Conservation (phyloP, 2,888 invertebrate species). For the Drosophila niveifrons region DNA sequence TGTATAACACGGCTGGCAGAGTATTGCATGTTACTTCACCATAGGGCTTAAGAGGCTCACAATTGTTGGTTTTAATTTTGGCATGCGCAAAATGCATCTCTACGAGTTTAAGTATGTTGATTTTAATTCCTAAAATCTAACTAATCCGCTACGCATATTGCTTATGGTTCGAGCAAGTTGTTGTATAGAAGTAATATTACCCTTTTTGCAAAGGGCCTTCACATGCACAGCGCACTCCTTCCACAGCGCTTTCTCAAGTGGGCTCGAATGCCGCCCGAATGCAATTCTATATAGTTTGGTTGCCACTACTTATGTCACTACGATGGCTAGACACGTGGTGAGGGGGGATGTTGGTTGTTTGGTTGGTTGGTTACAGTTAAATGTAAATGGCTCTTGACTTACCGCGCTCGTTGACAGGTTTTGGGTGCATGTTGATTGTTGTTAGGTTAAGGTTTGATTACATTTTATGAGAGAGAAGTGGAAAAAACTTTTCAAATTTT, state of each 20-base stretch:
- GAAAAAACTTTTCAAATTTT: conserved; percentile 35
- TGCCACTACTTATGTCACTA: conserved; percentile 59
- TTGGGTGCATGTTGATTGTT: conserved; percentile 69
- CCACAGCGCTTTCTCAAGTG: background rate
- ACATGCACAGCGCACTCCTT: conserved; percentile 56
- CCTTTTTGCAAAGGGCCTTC: conserved; percentile 19
- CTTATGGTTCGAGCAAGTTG: conserved; percentile 6
- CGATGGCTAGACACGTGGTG: conserved; percentile 53
- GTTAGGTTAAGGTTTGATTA: conserved; percentile 47
- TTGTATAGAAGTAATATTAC: background rate
- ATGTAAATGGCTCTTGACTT: conserved; percentile 70
- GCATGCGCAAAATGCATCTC: conserved; percentile 76
- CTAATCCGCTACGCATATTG: conserved; percentile 50
- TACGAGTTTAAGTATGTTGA: conserved; percentile 37
- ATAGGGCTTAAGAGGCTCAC: conserved; percentile 23
- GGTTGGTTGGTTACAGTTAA: conserved; percentile 45
- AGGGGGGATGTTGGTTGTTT: conserved; percentile 20
- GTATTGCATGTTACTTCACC: conserved; percentile 61
- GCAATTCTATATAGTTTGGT: conserved; percentile 52
- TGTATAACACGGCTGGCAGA: conserved; percentile 1
- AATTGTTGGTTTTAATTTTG: conserved; percentile 27
- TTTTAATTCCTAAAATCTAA: conserved; percentile 49
- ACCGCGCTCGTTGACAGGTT: conserved; percentile 72
- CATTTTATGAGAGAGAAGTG: conserved; percentile 36
- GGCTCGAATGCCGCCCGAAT: conserved; percentile 44